Conservation (phyloP, 2,888 invertebrate species). For the Limnephilus lunatus region DNA sequence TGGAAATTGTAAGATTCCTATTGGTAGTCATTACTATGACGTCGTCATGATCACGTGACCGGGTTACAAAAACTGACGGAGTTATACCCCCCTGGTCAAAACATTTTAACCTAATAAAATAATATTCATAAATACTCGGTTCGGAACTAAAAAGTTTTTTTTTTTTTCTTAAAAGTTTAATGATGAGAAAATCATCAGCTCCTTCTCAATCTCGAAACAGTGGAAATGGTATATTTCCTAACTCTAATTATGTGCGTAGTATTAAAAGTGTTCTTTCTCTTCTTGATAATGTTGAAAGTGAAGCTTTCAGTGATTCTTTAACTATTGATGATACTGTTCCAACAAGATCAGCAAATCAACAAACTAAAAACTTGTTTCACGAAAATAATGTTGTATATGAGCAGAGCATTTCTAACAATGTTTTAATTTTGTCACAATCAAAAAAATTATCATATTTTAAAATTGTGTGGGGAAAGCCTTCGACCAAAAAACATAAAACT, state of each 20-base stretch:
- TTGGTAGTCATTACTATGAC: too few species aligned
- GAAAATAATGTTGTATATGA: slow-evolving; percentile 1
- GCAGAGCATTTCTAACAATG: background rate
- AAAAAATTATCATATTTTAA: slow-evolving; percentile 7
- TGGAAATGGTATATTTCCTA: slow-evolving; percentile 26
- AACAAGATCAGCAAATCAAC: background rate
- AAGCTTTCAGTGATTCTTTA: background rate
- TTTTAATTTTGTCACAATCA: background rate
- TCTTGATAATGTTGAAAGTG: slow-evolving; percentile 29
- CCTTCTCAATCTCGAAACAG: slow-evolving; percentile 44
- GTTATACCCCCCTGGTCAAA: too few species aligned
- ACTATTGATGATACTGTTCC: background rate
- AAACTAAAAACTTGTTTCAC: background rate
- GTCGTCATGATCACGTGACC: too few species aligned
- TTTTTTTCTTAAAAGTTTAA: slow-evolving; percentile 2
- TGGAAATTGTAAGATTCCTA: too few species aligned
- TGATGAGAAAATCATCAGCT: slow-evolving; percentile 52
- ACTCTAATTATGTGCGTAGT: slow-evolving; percentile 39
- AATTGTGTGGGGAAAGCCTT: slow-evolving; percentile 81
- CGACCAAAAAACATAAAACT: slow-evolving; percentile 83
- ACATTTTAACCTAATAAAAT: background rate
- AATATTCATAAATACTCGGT: background rate
- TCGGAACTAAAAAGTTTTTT: background rate
- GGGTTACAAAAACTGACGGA: too few species aligned
- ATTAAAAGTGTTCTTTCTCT: slow-evolving; percentile 39